phyloP scores from a whole-genome alignment of 2,888 invertebrate genomes.

The Stenoptilia bipunctidactyla region DNA sequence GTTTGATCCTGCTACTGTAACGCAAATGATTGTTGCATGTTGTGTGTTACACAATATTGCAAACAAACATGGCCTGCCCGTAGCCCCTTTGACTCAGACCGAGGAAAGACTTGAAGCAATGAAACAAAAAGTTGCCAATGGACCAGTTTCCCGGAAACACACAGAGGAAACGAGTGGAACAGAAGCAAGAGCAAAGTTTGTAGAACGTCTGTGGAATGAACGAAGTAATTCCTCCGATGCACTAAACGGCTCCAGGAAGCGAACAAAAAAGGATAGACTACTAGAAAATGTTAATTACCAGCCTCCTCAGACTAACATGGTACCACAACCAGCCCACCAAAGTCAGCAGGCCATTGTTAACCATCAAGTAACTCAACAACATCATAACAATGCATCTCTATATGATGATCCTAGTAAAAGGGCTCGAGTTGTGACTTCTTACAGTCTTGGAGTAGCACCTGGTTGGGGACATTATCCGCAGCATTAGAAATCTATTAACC shows the following conservation, averaged over 20 bases:
- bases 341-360: constrained; percentile 8
- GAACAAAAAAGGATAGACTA: constrained; percentile 41
- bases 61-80: constrained; percentile 30
- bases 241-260: constrained; percentile 33
- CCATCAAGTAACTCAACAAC: constrained; percentile 14
- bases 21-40: constrained; percentile 47
- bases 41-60: constrained; percentile 52
- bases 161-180: constrained; percentile 33
- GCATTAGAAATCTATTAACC: constrained; percentile 21
- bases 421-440: constrained; percentile 36
- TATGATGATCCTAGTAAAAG: constrained; percentile 42
- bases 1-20: constrained; percentile 42
- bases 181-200: constrained; percentile 29
- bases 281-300: constrained; percentile 25
- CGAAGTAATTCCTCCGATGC: constrained; percentile 34
- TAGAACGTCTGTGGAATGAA: constrained; percentile 47
- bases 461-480: constrained; percentile 55
- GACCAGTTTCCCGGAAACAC: constrained; percentile 41
- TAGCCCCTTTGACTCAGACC: constrained; percentile 40
- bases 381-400: constrained; percentile 16
- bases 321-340: constrained; percentile 12
- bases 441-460: constrained; percentile 24
- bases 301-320: constrained; percentile 17
- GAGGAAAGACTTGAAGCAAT: constrained; percentile 51
- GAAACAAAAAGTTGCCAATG: constrained; percentile 59